Base-by-base conservation (phyloP, 2,797 vertebrate species). In the Meriones psammophilus region DNA sequence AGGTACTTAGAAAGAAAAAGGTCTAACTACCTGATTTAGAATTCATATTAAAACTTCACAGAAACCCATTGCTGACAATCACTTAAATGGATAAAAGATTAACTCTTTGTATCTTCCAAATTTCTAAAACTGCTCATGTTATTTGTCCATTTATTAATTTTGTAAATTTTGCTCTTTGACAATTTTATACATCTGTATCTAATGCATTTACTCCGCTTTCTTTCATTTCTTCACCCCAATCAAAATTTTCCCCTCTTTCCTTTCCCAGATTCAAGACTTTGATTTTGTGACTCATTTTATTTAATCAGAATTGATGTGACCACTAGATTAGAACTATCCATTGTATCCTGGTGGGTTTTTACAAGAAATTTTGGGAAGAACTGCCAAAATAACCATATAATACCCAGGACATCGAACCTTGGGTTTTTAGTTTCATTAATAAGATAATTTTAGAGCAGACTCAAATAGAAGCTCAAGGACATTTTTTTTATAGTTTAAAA, bases 21-120 rank as follows among this genome's bases (percentile, higher is more conserved):
- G 30, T 91, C 69, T 86, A 87, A 80, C 89, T 84, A 36, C 76
- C 77, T 77, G 15, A 96, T 87, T 88, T 92, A 80, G 58, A 95
- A 86, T 77, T 90, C 30, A 91, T 76, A 28, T 46, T 89, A 92
- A 71, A 68, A 81, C 84, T 95, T 92, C 69, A 92, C 26, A 60
- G 39, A 79, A 81, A 83, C 64, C 24, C 62, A 81, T 89, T 79
- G 66, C 36, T 91, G 39, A 62, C 88, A 84, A 77, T 28, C 74
- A 24, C 14, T 92, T 92, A 92, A 76, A 69, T 84, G 15, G 12
- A 81, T 73, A 92, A 94, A 77, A 95, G 6, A 78, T 69, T 93
- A 7, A 91, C 20, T 14, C 10, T 18, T 94, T 60, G 81, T 30
- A 36, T 74, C 12, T 50, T 62, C 39, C 30, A 91, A 79, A 95